These are phyloP conservation scores for Oasisia sp. DNA, from an alignment of 2,888 invertebrate species.

Conservation along the genomic window DNA sequence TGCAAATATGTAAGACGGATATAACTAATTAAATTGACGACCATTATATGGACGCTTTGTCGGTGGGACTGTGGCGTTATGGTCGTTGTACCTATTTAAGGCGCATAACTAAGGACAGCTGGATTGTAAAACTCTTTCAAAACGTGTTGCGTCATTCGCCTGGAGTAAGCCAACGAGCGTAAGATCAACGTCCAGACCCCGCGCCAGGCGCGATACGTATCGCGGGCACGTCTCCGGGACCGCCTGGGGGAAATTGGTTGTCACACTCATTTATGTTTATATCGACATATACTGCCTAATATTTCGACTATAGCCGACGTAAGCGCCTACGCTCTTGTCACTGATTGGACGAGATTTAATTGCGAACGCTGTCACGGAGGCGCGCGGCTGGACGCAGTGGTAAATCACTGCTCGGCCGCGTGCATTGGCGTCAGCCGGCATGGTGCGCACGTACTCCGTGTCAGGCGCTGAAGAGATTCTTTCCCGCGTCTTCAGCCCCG, in stretches of 20 bases:
- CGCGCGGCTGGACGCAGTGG: background rate
- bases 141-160: background rate
- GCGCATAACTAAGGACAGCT: background rate
- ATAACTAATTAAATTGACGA: background rate
- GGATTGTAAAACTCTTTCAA: background rate
- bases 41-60: background rate
- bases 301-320: slow-evolving; percentile 9
- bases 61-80: background rate
- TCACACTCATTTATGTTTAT: slow-evolving; percentile 6
- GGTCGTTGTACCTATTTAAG: background rate
- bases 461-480: background rate
- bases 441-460: background rate
- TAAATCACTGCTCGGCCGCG: background rate
- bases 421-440: background rate
- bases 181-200: background rate
- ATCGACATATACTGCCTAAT: slow-evolving; percentile 17
- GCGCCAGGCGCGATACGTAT: background rate
- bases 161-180: background rate
- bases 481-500: slow-evolving; percentile 13
- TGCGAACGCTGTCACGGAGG: slow-evolving; percentile 4
- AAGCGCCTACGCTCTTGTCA: slow-evolving; percentile 12
- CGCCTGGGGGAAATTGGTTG: slow-evolving; percentile 17
- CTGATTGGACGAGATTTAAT: slow-evolving; percentile 11
- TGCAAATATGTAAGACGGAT: background rate
- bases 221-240: background rate